These are phyloP conservation scores for Phocoena sinus DNA, from an alignment of 2,113 vertebrate species.

Conservation along the genomic window DNA sequence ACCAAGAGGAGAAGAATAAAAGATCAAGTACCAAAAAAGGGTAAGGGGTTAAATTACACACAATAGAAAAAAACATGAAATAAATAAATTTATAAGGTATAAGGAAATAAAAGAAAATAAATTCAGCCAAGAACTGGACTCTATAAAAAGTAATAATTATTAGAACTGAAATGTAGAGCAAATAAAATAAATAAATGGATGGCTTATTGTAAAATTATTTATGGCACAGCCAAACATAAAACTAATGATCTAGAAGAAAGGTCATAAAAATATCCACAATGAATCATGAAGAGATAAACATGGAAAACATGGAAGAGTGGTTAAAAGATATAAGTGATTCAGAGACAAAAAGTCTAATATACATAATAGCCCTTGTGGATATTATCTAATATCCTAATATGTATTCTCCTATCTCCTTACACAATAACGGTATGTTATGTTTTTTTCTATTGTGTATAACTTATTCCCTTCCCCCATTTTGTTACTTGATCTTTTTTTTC, in stretches of 20 bases:
- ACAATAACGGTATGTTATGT: background rate
- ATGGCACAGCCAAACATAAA: background rate
- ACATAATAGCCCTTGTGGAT: background rate
- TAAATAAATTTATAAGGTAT: background rate
- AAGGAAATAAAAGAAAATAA: background rate
- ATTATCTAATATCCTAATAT: background rate
- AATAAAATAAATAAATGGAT: background rate
- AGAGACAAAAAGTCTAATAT: background rate
- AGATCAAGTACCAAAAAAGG: background rate
- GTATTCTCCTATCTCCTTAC: background rate
- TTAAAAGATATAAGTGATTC: background rate
- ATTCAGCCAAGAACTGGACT: background rate
- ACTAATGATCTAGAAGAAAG: background rate
- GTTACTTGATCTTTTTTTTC: background rate
- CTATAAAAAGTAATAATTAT: background rate
- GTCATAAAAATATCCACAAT: background rate
- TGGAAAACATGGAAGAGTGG: background rate
- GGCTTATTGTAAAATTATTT: background rate
- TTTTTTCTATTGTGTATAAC: background rate
- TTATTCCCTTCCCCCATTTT: background rate
- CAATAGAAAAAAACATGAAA: background rate
- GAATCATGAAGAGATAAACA: background rate
- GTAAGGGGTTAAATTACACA: rapidly evolving
- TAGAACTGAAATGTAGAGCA: background rate
- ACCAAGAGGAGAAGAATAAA: background rate